These are phyloP conservation scores for Octomys mimax DNA, from an alignment of 2,797 vertebrate species.

Conservation along the genomic window DNA sequence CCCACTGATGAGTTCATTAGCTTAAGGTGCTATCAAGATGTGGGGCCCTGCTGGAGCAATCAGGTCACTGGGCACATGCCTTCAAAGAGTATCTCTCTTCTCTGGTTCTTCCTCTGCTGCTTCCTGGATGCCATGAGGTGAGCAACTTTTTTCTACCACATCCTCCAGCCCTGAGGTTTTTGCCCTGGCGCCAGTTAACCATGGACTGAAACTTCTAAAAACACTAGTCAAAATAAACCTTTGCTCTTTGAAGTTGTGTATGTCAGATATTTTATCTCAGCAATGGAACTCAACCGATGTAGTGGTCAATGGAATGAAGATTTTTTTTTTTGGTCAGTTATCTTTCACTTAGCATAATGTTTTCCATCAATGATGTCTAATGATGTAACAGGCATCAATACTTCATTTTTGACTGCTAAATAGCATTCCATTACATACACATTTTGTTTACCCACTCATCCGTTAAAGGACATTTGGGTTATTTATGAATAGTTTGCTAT, in stretches of 20 bases:
- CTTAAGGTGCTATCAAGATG: background rate
- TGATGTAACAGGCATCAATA: background rate
- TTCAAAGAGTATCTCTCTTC: background rate
- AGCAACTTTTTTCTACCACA: background rate
- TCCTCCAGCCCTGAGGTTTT: background rate
- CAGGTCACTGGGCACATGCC: background rate
- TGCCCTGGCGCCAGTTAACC: background rate
- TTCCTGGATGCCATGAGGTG: background rate
- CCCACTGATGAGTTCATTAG: background rate
- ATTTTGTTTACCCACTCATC: background rate
- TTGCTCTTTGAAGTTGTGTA: background rate
- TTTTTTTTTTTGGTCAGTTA: background rate
- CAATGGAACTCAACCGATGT: background rate
- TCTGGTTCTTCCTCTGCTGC: background rate
- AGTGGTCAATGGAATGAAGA: background rate
- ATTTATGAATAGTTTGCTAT: slow-evolving; percentile 24
- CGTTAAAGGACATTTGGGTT: background rate
- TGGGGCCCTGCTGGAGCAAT: background rate
- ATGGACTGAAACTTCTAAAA: background rate
- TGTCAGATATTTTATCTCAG: background rate
- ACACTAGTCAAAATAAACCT: background rate
- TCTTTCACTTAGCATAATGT: slow-evolving; percentile 11
- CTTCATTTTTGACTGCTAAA: slow-evolving; percentile 40
- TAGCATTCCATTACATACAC: background rate
- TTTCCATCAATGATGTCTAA: background rate